Evolutionary conservation across 2,888 invertebrate genomes (phyloP).

Genomic region (Pyrrhosoma nymphula): DNA sequence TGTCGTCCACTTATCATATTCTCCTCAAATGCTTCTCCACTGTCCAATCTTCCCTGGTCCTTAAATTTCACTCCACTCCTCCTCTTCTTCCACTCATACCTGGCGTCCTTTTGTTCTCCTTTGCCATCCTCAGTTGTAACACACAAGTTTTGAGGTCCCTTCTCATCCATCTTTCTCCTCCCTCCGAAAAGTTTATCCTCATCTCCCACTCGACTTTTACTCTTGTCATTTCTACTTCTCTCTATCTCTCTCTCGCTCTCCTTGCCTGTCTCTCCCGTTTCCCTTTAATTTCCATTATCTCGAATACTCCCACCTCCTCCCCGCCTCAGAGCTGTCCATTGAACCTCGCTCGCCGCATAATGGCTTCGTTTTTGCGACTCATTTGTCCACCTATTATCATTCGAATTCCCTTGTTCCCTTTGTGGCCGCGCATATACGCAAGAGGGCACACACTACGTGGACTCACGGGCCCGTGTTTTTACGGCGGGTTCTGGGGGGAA

Average conservation of each 20-base stretch:
- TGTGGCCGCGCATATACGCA: not conserved
- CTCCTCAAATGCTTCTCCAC: too few species aligned
- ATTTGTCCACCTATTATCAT: conserved; percentile 29
- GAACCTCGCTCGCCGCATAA: not conserved
- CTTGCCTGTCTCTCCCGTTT: not conserved
- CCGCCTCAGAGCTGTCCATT: not conserved
- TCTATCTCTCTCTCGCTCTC: not conserved
- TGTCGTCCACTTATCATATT: too few species aligned
- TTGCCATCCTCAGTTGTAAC: not conserved
- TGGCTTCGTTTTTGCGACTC: conserved; percentile 8
- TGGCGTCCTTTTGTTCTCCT: not conserved
- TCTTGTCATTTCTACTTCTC: not conserved
- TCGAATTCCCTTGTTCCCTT: not conserved
- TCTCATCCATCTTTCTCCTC: not conserved
- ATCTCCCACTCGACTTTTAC: not conserved
- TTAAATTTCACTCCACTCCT: not conserved
- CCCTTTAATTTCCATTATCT: not conserved
- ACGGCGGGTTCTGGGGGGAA: too few species aligned
- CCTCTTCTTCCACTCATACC: not conserved
- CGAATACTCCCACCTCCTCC: not conserved
- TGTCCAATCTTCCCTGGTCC: too few species aligned
- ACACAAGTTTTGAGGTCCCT: not conserved
- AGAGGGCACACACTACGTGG: not conserved
- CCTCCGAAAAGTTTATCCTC: not conserved
- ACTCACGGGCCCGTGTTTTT: not conserved